A percentile compares a stretch with the other conserved stretches of the same genome.
Conservation (phyloP, 2,888 invertebrate genomes). For the Nephrotoma appendiculata region DNA sequence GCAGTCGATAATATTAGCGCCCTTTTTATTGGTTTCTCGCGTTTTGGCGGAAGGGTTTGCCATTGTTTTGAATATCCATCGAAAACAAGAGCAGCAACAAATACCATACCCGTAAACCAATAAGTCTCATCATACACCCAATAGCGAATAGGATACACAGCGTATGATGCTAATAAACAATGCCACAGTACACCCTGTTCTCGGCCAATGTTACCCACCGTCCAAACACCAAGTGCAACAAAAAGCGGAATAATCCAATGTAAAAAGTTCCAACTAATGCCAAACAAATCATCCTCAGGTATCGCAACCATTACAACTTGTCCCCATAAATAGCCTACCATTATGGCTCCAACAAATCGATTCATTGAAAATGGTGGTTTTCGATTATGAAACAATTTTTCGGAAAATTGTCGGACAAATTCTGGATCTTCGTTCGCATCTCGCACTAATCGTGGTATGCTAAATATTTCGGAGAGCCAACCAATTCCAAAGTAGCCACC, state of each 20-base stretch:
- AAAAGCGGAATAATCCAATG: constrained; percentile 57
- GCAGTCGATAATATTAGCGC: constrained; percentile 43
- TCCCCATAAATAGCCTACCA: constrained; percentile 69
- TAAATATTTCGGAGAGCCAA: constrained; percentile 73
- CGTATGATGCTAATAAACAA: constrained; percentile 52
- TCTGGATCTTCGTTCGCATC: constrained; percentile 63
- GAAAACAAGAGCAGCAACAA: constrained; percentile 52
- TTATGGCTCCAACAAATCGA: constrained; percentile 60
- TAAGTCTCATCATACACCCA: constrained; percentile 59
- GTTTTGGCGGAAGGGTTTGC: constrained; percentile 48
- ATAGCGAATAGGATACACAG: constrained; percentile 51
- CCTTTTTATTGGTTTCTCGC: constrained; percentile 33
- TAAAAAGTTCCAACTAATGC: constrained; percentile 55
- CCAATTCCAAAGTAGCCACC: constrained; percentile 68
- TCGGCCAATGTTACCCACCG: constrained; percentile 79
- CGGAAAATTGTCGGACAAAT: constrained; percentile 47
- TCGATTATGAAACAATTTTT: constrained; percentile 41
- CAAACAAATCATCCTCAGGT: constrained; percentile 56
- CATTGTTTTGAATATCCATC: constrained; percentile 66
- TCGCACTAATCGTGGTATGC: constrained; percentile 71
- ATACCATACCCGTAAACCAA: constrained; percentile 51
- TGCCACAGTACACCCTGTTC: constrained; percentile 60
- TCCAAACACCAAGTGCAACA: constrained; percentile 70
- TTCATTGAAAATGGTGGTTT: constrained; percentile 75
- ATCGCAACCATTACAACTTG: constrained; percentile 60